Evolutionary conservation across 2,888 invertebrate species (phyloP).

Genomic region (Pyralis farinalis): DNA sequence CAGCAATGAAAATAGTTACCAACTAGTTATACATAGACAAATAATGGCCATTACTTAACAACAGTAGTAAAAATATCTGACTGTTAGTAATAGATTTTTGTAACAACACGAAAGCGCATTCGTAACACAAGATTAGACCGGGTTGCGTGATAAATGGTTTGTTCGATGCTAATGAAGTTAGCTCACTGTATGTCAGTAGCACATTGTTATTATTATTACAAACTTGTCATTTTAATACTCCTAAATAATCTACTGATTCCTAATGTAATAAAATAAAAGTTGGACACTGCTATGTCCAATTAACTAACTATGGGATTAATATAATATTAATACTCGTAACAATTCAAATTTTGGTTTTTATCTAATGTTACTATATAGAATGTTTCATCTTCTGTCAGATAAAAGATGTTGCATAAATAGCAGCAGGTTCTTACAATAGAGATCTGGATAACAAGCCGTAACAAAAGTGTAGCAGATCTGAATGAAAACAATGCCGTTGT

Average conservation of each 20-base stretch:
- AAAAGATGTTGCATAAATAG: slow-evolving; percentile 16
- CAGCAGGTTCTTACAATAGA: slow-evolving; percentile 15
- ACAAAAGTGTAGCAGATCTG: slow-evolving; percentile 43
- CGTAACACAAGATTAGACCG: slow-evolving; percentile 16
- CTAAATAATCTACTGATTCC: too few species aligned
- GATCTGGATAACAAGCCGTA: slow-evolving; percentile 45
- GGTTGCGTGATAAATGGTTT: slow-evolving; percentile 24
- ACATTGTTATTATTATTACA: neutral
- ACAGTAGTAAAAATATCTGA: slow-evolving; percentile 4
- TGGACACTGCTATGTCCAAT: too few species aligned
- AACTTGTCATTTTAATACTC: too few species aligned
- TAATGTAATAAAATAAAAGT: too few species aligned
- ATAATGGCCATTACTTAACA: slow-evolving; percentile 4
- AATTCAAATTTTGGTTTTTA: too few species aligned
- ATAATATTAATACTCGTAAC: too few species aligned
- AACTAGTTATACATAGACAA: too few species aligned
- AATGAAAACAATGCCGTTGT: slow-evolving; percentile 60
- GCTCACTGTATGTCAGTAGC: slow-evolving; percentile 15
- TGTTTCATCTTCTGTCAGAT: slow-evolving; percentile 3
- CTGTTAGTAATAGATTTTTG: slow-evolving; percentile 4
- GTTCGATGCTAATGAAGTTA: slow-evolving; percentile 26
- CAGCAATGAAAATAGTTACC: neutral
- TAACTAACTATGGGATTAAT: too few species aligned
- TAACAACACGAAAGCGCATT: slow-evolving; percentile 1
- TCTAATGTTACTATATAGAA: too few species aligned